Base-by-base conservation (phyloP, 2,113 vertebrate species). In the Australoheros scitulus region DNA sequence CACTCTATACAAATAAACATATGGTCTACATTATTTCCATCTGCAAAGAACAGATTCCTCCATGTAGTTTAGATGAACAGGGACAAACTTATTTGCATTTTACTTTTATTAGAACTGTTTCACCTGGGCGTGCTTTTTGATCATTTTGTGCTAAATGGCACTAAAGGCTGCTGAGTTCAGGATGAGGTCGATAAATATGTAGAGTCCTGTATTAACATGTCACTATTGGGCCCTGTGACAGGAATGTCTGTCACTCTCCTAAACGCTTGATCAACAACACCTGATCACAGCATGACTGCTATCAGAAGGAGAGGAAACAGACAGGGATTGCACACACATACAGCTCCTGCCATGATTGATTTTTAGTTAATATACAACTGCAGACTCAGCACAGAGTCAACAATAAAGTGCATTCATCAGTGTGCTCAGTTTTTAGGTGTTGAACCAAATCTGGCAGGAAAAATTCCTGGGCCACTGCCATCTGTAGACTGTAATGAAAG, bases 351-450 rank as follows among this genome's bases (percentile, higher is more conserved):
- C 79, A 22, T 7, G 92, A 95, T 95, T 78, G 93, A 94, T 94
- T 90, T 86, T 56, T 74, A 81, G 94, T 94, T 94, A 95, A 96
- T 95, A 76, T 77, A 47, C 77, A 88, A 92, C 93, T 81, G 75
- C 86, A 80, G 81, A 32, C 65, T 83, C 24, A 86, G 82, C 77
- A 13, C 82, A 52, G 77, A 78, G 78, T 91, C 88, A 92, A 93
- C 91, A 92, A 41, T 83, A 82, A 88, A 88, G 61, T 63, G 52
- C 90, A 93, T 93, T 92, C 75, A 89, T 94, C 85, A 91, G 61
- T 32, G 11, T 63, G 50, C 81, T 74, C 63, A 47, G 61, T 38
- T 38, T 38, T 8, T 9, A 38, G 9, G 36, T 38, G 36, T 9
- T 38, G 36, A 38, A 38, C 36, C 36, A 38, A 38, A 38, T 38